Conservation (phyloP, 2,888 invertebrate genomes). For the Chymomyza fuscimana region DNA sequence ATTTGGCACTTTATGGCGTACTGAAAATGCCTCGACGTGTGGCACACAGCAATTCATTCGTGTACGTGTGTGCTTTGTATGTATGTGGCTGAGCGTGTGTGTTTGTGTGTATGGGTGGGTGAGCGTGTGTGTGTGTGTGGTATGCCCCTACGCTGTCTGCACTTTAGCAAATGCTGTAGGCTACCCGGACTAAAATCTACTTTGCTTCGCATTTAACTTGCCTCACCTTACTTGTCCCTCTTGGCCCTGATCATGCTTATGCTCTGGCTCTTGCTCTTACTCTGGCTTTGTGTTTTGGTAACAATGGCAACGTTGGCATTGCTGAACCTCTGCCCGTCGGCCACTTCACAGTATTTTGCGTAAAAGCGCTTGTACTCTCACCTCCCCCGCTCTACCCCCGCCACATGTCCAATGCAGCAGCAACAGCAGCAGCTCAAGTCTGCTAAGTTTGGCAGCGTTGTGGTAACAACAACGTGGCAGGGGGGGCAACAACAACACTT, state of each 20-base stretch:
- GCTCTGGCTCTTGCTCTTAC: background rate
- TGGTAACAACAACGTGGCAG: background rate
- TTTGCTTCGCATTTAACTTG: conserved; percentile 55
- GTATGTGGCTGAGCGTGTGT: conserved; percentile 1
- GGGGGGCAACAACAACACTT: background rate
- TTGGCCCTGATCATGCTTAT: background rate
- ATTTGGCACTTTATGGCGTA: conserved; percentile 38
- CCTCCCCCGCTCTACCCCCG: too few species aligned
- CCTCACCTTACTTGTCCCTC: conserved; percentile 22
- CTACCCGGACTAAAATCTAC: conserved; percentile 50
- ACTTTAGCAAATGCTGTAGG: conserved; percentile 20
- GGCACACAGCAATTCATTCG: conserved; percentile 17
- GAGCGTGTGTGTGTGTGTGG: conserved; percentile 8
- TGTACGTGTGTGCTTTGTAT: background rate
- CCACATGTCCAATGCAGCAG: background rate
- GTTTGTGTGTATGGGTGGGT: background rate
- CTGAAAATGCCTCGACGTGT: conserved; percentile 38
- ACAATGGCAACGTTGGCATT: conserved; percentile 44
- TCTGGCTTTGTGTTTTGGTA: conserved; percentile 36
- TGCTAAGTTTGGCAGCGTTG: background rate
- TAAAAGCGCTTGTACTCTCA: conserved; percentile 11
- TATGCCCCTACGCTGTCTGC: conserved; percentile 14
- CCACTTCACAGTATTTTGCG: conserved; percentile 45
- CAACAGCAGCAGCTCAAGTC: background rate
- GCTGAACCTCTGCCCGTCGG: conserved; percentile 36